Conservation (phyloP, 1,140 invertebrate species). For the Hermetia illucens region DNA sequence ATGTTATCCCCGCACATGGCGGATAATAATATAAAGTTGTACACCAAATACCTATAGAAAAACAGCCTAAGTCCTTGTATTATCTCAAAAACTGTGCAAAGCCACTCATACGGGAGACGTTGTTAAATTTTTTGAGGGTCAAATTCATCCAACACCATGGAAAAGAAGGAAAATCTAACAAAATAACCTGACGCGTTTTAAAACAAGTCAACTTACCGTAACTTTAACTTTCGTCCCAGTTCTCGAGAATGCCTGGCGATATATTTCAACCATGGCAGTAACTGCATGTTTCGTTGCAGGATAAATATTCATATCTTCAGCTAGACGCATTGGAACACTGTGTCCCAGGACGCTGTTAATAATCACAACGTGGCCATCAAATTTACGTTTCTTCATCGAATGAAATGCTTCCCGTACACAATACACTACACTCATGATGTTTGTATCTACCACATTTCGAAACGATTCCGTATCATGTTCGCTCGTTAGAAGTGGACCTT, state of each 20-base stretch:
- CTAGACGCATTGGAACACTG: conserved; percentile 22
- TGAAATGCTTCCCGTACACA: conserved; percentile 49
- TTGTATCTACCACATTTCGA: conserved; percentile 44
- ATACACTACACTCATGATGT: conserved; percentile 49
- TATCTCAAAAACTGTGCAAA: no score
- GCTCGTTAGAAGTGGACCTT: conserved; percentile 35
- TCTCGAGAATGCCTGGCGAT: conserved; percentile 32
- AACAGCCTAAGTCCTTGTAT: no score
- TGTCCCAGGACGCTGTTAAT: conserved; percentile 27
- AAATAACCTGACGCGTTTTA: no score
- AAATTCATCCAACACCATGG: no score
- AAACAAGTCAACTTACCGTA: conserved; percentile 50
- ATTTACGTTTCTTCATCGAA: conserved; percentile 45
- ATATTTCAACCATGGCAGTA: conserved; percentile 40
- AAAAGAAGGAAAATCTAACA: no score
- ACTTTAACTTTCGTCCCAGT: conserved; percentile 35
- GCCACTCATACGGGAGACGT: no score
- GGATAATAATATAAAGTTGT: no score
- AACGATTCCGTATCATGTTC: conserved; percentile 23
- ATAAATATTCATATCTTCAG: conserved; percentile 36
- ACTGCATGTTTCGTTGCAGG: conserved; percentile 44
- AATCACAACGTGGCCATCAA: conserved; percentile 47
- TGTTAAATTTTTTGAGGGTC: no score
- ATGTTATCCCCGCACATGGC: no score
- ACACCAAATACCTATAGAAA: no score